Evolutionary conservation across 2,797 vertebrate species (phyloP).

Genomic region (Cyclura pinguis): DNA sequence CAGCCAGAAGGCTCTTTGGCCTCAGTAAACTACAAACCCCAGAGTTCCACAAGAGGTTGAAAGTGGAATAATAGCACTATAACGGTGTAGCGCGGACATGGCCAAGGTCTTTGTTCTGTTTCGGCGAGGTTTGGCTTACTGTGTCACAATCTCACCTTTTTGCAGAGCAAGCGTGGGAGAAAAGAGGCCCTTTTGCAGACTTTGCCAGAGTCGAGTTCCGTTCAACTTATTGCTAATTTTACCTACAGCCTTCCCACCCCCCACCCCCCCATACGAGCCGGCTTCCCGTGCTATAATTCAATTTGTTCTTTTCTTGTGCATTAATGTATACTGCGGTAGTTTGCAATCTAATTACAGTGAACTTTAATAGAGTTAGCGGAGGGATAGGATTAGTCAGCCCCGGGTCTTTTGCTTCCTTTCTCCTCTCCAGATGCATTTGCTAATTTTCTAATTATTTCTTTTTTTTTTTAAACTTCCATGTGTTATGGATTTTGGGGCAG

Average conservation of each 20-base stretch:
- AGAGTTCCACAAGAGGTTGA: too few species aligned
- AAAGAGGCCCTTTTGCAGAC: neutral
- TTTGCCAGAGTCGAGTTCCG: conserved; percentile 29
- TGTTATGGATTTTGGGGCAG: neutral
- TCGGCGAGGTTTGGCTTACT: neutral
- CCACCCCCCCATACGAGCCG: neutral
- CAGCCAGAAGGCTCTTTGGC: too few species aligned
- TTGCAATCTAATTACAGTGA: conserved; percentile 56
- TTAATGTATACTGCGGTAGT: conserved; percentile 28
- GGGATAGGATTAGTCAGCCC: conserved; percentile 53
- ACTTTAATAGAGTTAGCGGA: conserved; percentile 44
- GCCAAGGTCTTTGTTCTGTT: too few species aligned
- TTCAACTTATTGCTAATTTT: conserved; percentile 51
- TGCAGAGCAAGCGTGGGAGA: fast-evolving
- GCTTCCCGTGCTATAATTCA: conserved; percentile 33
- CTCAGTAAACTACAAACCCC: too few species aligned
- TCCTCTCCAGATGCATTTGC: conserved; percentile 41
- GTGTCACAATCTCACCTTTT: neutral
- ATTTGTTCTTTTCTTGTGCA: neutral
- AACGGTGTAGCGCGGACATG: too few species aligned
- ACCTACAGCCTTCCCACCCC: conserved; percentile 38
- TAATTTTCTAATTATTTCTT: conserved; percentile 56
- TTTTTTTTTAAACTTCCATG: conserved; percentile 39
- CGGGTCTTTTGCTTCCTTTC: conserved; percentile 10
- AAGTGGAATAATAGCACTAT: too few species aligned